A percentile compares a stretch with the other conserved stretches of the same genome.
These are phyloP conservation scores for Drosophila niveifrons DNA, from an alignment of 2,888 invertebrate genomes.

Conservation along the genomic window DNA sequence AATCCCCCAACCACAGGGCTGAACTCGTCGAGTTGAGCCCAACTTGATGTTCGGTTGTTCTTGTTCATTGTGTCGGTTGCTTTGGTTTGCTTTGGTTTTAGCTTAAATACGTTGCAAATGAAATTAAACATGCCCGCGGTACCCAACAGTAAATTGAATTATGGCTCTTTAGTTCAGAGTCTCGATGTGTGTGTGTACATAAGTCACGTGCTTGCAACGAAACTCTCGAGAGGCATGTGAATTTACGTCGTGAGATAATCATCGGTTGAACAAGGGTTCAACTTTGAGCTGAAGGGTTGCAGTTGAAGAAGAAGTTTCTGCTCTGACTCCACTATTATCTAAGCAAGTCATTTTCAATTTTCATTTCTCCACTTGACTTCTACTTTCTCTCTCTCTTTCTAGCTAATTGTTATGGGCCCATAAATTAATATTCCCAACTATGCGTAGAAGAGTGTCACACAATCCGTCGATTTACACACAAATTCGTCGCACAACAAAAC, in stretches of 20 bases:
- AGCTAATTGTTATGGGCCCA: slow-evolving; percentile 51
- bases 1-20: slow-evolving; percentile 6
- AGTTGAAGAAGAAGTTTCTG: slow-evolving; percentile 3
- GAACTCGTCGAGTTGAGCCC: slow-evolving; percentile 8
- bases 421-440: slow-evolving; percentile 41
- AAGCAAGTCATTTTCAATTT: slow-evolving; percentile 16
- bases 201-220: slow-evolving; percentile 55
- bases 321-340: slow-evolving; percentile 35
- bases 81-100: slow-evolving; percentile 65
- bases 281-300: slow-evolving; percentile 11
- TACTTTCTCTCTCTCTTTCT: slow-evolving; percentile 1
- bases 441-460: slow-evolving; percentile 22
- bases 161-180: slow-evolving; percentile 31
- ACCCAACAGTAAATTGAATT: slow-evolving; percentile 57
- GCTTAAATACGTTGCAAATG: slow-evolving; percentile 80
- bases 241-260: slow-evolving; percentile 46
- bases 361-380: slow-evolving; percentile 43
- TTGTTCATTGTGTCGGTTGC: slow-evolving; percentile 47
- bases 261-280: slow-evolving; percentile 27
- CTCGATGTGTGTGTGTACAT: slow-evolving; percentile 33
- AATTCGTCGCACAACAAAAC: slow-evolving; percentile 39
- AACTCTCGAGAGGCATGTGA: slow-evolving; percentile 48
- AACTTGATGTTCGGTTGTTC: slow-evolving; percentile 24
- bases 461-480: slow-evolving; percentile 21
- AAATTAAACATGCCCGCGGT: slow-evolving; percentile 81